Base-by-base conservation (phyloP, 2,888 invertebrate species). In the Drosophila atripex region DNA sequence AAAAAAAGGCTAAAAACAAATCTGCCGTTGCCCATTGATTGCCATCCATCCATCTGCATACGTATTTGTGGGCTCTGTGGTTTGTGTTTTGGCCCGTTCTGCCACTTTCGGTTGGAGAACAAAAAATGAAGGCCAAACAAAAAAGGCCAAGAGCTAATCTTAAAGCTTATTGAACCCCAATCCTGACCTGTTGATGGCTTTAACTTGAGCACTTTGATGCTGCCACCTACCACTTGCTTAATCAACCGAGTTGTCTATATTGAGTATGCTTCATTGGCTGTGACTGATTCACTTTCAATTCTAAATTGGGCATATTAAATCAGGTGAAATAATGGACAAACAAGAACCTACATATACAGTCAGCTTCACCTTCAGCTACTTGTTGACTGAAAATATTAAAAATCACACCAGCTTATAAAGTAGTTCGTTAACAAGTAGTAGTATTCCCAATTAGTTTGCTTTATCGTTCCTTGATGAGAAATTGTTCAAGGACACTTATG, bases 21-120 rank as follows among this genome's bases (percentile, higher is more conserved):
- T 55, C 52, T 60, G 55, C 52, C 49, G 21, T 46, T 46, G 39
- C 46, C 32, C 59, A 72, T 57, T 55, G 41, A 58, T 47, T 71
- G 51, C 49, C 52, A 47, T 23, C 46, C 75, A 74, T 73, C 59
- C 53, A 57, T 75, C 74, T 69, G 25, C 59, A 50, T 52, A 47
- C 74, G 69, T 76, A 64, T 75, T 76, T 86, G 70, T 28, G 77
- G 78, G 47, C 43, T 78, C 53, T 56, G 65, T 16, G 71, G 71
- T 58, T 72, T 49, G 21, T 23, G 46, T 51, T 38, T 38, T 59
- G 38, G 35, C 39, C 16, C 11, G 39, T n/a, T 41, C 18, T 41
- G 39, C 7, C 35, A 14, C 35, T 35, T 35, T n/a, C 18, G 41
- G 45, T 9, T 21, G 41, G 14, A 18, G n/a, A 41, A 11, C 23